Evolutionary conservation across 2,888 invertebrate genomes (phyloP), one percentile per base, ranked within the genome.

Genomic region (Phyllotreta cruciferae): DNA sequence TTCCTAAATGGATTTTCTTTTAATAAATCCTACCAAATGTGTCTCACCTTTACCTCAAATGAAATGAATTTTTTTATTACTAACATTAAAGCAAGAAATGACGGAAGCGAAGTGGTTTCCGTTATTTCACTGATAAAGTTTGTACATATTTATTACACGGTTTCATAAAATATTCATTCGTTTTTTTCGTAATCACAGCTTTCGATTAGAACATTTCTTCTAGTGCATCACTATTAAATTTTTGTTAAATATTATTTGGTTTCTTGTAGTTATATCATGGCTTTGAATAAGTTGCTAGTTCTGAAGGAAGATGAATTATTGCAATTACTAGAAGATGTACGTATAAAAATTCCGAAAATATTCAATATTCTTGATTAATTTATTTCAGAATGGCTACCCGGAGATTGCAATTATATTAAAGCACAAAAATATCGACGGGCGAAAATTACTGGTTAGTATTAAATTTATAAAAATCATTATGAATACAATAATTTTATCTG

Each of bases 361-460:
- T n/a, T 14, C 13, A 52, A 13, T n/a, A 50, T 41, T 6, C n/a
- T 10, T 44, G 13, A 13, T 47, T 49, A 35, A 36, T 11, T 45
- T 35, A 34, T 70, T 72, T 45, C 47, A 72, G 72, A 69, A 67
- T 61, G 70, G 68, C n/a, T 68, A 65, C 34, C 55, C 24, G 1
- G 67, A 66, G 11, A 68, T 68, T 60, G 65, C 63, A 24, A 60
- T 62, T 8, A 56, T 71, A 13, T 60, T 71, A 7, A 39, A 42
- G 14, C 45, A 52, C 9, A 66, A 62, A 24, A 60, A 67, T 38
- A 62, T 71, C 6, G 64, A 70, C 54, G 73, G 71, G 9, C 11
- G 61, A 14, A 67, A 42, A 41, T 69, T 73, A 60, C 58, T 72
- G 63, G 73, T 72, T 64, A 71, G 69, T 56, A 3, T n/a, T n/a